Conservation (phyloP, 2,888 invertebrate species). For the Zaprionus obscuricornis region DNA sequence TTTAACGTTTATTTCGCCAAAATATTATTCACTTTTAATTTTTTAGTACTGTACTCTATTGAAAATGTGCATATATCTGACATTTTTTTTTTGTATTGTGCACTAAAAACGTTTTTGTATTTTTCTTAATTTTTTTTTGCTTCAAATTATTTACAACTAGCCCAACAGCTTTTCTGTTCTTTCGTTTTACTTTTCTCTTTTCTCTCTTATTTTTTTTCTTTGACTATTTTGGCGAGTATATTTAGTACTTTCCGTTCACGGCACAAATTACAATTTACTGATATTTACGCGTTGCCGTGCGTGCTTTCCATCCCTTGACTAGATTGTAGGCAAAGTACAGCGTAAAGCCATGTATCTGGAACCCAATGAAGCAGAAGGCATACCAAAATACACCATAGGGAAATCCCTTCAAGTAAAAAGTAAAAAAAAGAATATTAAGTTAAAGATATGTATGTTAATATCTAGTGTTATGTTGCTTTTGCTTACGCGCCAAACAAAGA, state of each 20-base stretch:
- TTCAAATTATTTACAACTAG: constrained; percentile 76
- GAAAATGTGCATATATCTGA: constrained; percentile 66
- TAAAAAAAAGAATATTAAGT: neutral
- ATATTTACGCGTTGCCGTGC: constrained; percentile 88
- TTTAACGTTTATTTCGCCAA: constrained; percentile 68
- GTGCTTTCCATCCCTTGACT: constrained; percentile 91
- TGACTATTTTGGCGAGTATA: constrained; percentile 74
- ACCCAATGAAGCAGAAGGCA: constrained; percentile 92
- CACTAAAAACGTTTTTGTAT: constrained; percentile 48
- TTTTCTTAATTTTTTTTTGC: constrained; percentile 13
- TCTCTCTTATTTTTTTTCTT: constrained; percentile 9
- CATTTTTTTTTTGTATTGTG: constrained; percentile 58
- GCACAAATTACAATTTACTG: constrained; percentile 84
- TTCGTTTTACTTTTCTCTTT: constrained; percentile 36
- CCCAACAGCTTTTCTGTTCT: constrained; percentile 49
- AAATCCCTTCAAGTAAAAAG: constrained; percentile 88
- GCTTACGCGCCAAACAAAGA: constrained; percentile 92
- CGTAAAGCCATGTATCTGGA: constrained; percentile 95
- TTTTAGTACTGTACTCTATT: constrained; percentile 34
- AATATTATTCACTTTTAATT: constrained; percentile 29
- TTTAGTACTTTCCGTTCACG: constrained; percentile 44
- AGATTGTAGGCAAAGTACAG: constrained; percentile 93
- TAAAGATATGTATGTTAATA: neutral
- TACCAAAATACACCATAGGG: constrained; percentile 97
- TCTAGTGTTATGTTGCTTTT: neutral